phyloP scores from a whole-genome alignment of 2,113 vertebrate genomes.

The Gavialis gangeticus region DNA sequence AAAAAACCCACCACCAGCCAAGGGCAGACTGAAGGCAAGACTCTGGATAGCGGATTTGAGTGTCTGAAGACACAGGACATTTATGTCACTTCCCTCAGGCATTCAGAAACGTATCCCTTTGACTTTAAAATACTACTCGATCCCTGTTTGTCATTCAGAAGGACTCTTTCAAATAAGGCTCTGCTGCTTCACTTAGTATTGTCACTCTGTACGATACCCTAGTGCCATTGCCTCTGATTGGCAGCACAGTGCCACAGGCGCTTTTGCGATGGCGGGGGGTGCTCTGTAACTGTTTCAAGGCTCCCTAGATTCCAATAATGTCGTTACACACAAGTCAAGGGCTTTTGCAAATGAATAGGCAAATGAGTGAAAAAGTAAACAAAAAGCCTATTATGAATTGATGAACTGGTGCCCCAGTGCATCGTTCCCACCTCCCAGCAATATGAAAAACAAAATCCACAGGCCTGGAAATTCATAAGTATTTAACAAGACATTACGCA shows the following conservation, averaged over 20 bases:
- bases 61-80: neutral
- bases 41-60: neutral
- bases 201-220: neutral
- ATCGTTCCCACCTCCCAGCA: neutral
- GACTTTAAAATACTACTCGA: neutral
- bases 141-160: neutral
- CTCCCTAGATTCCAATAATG: slow-evolving; percentile 46
- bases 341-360: slow-evolving; percentile 22
- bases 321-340: slow-evolving; percentile 28
- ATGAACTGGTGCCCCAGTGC: slow-evolving; percentile 37
- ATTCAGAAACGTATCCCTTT: neutral
- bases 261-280: accelerated
- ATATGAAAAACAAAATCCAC: neutral
- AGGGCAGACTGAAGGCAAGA: neutral
- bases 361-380: slow-evolving; percentile 29
- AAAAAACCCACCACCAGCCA: neutral
- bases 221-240: neutral
- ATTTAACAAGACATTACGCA: neutral
- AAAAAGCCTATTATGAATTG: slow-evolving; percentile 58
- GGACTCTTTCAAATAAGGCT: neutral
- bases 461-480: neutral
- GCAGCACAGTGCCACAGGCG: neutral
- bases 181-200: neutral
- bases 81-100: neutral
- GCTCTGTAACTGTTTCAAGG: neutral